Conservation (phyloP, 2,797 vertebrate species). For the Lepus oiostolus region DNA sequence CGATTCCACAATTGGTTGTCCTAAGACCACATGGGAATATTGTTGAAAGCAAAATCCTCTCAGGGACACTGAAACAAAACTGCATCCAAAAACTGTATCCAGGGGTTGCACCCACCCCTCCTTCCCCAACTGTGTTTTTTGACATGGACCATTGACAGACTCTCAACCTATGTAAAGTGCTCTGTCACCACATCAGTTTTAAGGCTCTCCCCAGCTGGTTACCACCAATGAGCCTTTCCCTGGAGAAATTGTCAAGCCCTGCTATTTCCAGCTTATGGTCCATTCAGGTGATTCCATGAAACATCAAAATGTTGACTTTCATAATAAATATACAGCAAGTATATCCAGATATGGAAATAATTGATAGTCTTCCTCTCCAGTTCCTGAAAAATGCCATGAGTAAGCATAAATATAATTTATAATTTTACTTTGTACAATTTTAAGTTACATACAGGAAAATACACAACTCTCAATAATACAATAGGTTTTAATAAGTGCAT, state of each 20-base stretch:
- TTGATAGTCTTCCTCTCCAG: neutral
- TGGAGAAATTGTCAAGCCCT: neutral
- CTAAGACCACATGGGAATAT: neutral
- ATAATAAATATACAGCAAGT: neutral
- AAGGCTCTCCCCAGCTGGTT: neutral
- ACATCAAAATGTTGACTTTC: neutral
- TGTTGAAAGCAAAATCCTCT: neutral
- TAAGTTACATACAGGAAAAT: neutral
- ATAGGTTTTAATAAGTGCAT: neutral
- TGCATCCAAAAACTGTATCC: neutral
- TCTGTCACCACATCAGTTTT: neutral
- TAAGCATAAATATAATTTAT: neutral
- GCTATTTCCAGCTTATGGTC: neutral
- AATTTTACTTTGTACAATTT: neutral
- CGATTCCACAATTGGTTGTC: neutral
- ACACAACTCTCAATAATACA: neutral
- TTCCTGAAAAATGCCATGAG: neutral
- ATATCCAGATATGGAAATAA: neutral
- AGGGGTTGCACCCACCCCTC: neutral
- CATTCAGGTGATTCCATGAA: neutral
- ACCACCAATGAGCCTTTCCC: neutral
- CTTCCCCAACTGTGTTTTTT: neutral
- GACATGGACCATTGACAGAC: neutral
- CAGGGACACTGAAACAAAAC: neutral
- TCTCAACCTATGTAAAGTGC: neutral